phyloP scores from a whole-genome alignment of 2,113 vertebrate species.

The Malurus elegans region DNA sequence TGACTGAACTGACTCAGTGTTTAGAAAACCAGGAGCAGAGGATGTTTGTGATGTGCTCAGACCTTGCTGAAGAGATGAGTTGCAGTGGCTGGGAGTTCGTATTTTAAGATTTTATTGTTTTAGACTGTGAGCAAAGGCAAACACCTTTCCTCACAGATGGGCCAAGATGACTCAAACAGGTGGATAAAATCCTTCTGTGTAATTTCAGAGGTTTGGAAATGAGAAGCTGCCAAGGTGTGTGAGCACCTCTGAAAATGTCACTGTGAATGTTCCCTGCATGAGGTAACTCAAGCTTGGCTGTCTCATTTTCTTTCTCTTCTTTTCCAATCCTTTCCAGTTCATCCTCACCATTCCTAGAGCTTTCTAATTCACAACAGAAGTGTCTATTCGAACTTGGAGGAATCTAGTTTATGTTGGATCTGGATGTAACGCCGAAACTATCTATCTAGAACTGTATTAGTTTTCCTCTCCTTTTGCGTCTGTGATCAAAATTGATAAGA shows the following conservation, averaged over 20 bases:
- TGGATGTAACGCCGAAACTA: background rate
- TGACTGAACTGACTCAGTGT: background rate
- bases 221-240: background rate
- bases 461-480: background rate
- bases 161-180: background rate
- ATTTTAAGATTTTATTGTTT: background rate
- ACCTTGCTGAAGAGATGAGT: background rate
- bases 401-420: background rate
- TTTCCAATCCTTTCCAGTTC: background rate
- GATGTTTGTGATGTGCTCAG: background rate
- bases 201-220: background rate
- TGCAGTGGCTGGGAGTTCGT: background rate
- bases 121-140: background rate
- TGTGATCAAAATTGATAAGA: background rate
- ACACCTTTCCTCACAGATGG: background rate
- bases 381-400: background rate
- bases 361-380: background rate
- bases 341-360: background rate
- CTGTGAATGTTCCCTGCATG: background rate
- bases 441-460: background rate
- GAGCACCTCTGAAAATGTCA: background rate
- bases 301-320: background rate
- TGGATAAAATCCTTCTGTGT: background rate
- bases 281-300: background rate
- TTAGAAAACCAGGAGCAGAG: background rate